A percentile compares a stretch with the other conserved stretches of the same genome.
Evolutionary conservation across 2,113 vertebrate genomes (phyloP).

Genomic region (Madoqua kirkii): DNA sequence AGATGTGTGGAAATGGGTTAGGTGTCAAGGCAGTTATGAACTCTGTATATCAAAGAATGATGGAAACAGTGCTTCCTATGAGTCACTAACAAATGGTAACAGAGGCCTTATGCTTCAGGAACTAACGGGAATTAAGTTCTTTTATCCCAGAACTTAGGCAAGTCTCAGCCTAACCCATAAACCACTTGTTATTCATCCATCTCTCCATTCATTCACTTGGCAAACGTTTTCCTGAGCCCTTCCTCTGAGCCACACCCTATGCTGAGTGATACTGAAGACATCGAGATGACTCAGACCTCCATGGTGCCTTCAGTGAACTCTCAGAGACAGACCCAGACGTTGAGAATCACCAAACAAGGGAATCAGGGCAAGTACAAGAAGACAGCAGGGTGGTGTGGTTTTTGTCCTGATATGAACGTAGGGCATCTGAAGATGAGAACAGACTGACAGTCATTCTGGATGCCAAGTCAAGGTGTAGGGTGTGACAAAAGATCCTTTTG

Average conservation of each 20-base stretch:
- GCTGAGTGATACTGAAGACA: not conserved
- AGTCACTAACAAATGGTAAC: not conserved
- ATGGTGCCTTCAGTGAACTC: not conserved
- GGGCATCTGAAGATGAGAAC: not conserved
- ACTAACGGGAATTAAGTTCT: not conserved
- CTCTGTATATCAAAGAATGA: not conserved
- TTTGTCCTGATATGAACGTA: not conserved
- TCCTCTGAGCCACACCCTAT: not conserved
- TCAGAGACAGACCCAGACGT: not conserved
- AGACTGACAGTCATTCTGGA: not conserved
- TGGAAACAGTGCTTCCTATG: not conserved
- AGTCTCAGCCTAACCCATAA: not conserved
- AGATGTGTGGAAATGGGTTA: not conserved
- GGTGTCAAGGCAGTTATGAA: not conserved
- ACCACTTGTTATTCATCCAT: not conserved
- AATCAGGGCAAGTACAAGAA: not conserved
- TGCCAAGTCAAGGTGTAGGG: not conserved
- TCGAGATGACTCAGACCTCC: conserved; percentile 4
- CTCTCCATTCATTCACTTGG: not conserved
- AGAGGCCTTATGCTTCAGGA: not conserved
- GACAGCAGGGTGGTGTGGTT: fast-evolving
- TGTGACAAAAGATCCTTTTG: not conserved
- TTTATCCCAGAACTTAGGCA: not conserved
- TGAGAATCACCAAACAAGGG: not conserved
- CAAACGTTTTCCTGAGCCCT: not conserved